Evolutionary conservation across 2,113 vertebrate genomes (phyloP).

Genomic region (Sigmodon hispidus): DNA sequence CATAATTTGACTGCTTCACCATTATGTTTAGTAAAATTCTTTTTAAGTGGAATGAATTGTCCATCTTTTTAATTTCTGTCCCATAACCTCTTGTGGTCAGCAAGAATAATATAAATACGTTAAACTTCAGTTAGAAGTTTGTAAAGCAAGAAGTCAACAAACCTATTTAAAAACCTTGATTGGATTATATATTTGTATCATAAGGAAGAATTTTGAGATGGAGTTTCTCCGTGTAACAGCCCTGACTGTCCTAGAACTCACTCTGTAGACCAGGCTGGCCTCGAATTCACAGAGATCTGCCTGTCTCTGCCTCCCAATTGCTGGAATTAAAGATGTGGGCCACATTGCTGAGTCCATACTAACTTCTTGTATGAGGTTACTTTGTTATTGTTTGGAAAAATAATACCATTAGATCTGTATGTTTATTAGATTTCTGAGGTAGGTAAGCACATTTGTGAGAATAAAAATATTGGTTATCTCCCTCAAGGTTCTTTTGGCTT

Average conservation of each 20-base stretch:
- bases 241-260: too few species aligned
- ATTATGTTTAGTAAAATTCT: neutral
- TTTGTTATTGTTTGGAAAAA: neutral
- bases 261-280: too few species aligned
- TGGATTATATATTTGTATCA: neutral
- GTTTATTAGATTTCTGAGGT: neutral
- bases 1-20: neutral
- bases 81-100: neutral
- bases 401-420: neutral
- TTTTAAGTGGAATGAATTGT: neutral
- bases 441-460: neutral
- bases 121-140: neutral
- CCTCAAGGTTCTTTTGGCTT: neutral
- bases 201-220: neutral
- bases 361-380: neutral
- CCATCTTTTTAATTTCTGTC: neutral
- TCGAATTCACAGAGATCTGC: too few species aligned
- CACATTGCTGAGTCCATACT: too few species aligned
- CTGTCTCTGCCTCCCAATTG: too few species aligned
- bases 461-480: neutral
- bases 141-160: neutral
- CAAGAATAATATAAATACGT: neutral
- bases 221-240: too few species aligned
- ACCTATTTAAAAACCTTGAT: neutral
- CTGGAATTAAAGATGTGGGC: too few species aligned